phyloP scores from a whole-genome alignment of 2,113 vertebrate genomes.

The Damaliscus lunatus region DNA sequence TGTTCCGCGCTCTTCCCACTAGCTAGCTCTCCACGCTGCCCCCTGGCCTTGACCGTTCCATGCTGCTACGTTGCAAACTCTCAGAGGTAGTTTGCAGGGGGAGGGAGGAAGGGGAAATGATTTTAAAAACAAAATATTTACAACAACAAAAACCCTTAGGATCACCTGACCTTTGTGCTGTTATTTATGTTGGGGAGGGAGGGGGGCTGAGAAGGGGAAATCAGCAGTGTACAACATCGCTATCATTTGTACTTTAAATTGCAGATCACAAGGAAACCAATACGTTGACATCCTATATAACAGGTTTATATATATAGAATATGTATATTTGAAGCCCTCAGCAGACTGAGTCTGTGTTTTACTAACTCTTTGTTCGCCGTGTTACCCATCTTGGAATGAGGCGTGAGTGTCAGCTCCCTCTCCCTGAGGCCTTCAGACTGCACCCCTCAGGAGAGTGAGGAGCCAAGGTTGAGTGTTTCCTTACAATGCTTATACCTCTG shows the following conservation, averaged over 20 bases:
- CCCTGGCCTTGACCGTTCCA: slow-evolving; percentile 54
- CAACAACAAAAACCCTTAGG: slow-evolving; percentile 56
- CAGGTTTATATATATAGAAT: slow-evolving; percentile 74
- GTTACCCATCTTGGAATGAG: slow-evolving; percentile 69
- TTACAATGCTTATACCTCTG: slow-evolving; percentile 68
- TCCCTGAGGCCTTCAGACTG: slow-evolving; percentile 51
- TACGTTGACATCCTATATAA: slow-evolving; percentile 64
- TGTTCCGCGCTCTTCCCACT: background rate
- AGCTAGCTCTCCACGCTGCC: slow-evolving; percentile 48
- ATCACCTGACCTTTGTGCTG: slow-evolving; percentile 60
- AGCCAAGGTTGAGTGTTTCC: slow-evolving; percentile 66
- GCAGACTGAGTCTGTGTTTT: slow-evolving; percentile 72
- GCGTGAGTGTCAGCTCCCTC: slow-evolving; percentile 58
- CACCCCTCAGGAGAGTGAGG: slow-evolving; percentile 49
- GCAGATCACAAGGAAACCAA: slow-evolving; percentile 53
- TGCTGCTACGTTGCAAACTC: slow-evolving; percentile 49
- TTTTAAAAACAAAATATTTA: slow-evolving; percentile 56
- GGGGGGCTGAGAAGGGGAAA: slow-evolving; percentile 57
- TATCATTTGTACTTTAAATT: slow-evolving; percentile 73
- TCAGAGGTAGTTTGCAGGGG: slow-evolving; percentile 66
- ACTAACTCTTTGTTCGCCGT: slow-evolving; percentile 76
- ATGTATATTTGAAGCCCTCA: slow-evolving; percentile 78
- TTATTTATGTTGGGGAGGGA: slow-evolving; percentile 70
- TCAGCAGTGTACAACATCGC: slow-evolving; percentile 65
- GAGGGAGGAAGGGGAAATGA: slow-evolving; percentile 59